Evolutionary conservation across 2,888 invertebrate genomes (phyloP), one percentile per base, ranked within the genome.

Genomic region (Xestia sexstrigata): DNA sequence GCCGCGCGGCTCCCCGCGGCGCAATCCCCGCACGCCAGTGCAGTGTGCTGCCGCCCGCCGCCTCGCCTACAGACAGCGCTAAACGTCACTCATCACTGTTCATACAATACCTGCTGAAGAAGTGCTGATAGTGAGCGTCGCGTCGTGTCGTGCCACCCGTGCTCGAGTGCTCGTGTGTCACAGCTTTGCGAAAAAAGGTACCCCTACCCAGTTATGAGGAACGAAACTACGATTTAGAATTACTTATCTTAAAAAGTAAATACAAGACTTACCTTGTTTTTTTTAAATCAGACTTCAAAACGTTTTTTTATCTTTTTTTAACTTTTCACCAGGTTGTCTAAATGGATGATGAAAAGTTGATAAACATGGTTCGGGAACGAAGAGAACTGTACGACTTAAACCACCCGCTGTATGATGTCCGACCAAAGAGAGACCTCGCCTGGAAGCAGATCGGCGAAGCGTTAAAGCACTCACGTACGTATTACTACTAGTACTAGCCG

Each of bases 311-410:
- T n/a, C n/a, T n/a, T n/a, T n/a, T n/a, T n/a, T n/a, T n/a, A n/a
- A n/a, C 26, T 35, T 63, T 55, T 58, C 47, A 35, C 8, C 62
- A 70, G 79, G 9, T 49, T 42, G 7, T 23, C 20, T 35, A 52
- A 52, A 81, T 81, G 83, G 79, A 83, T 35, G 81, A 81, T 39
- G 78, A 78, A 45, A 62, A 67, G 70, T 78, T 81, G 42, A 81
- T 81, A 71, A 81, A 58, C 23, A 67, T 83, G 67, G 78, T 81
- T 42, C 81, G 83, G 20, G 83, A 70, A 9, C 83, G 83, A 67
- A 70, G 49, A 71, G 78, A 71, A n/a, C 83, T 81, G 20, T 81
- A 83, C n/a, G 81, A 81, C 30, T n/a, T 81, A 9, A 81, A 81
- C 35, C 78, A 81, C 67, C 83, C 83, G 58, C 70, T 67, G 9